phyloP scores from a whole-genome alignment of 2,888 invertebrate species.

The Scotopteryx bipunctaria region DNA sequence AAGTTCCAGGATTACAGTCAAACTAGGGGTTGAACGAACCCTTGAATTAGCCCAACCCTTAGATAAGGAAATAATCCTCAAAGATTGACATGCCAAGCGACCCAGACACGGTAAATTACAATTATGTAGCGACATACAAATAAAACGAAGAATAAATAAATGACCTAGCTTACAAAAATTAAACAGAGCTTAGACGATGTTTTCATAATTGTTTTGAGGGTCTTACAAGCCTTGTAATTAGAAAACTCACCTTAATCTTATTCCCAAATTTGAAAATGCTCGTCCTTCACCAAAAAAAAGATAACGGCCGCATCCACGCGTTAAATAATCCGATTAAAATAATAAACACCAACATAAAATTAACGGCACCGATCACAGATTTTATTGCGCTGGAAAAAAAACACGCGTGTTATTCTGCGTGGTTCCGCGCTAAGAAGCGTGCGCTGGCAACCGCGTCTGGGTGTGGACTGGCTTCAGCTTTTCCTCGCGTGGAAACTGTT shows the following conservation, averaged over 20 bases:
- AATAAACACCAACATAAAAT: slow-evolving; percentile 29
- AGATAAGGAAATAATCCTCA: slow-evolving; percentile 27
- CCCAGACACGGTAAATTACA: background rate
- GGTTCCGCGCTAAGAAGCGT: slow-evolving; percentile 10
- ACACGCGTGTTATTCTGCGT: slow-evolving; percentile 27
- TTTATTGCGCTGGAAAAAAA: slow-evolving; percentile 25
- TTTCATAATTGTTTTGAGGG: background rate
- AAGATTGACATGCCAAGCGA: slow-evolving; percentile 18
- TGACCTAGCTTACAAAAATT: too few species aligned
- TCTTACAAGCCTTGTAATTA: background rate
- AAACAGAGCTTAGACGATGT: background rate
- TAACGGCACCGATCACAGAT: slow-evolving; percentile 23
- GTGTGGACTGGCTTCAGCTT: slow-evolving; percentile 19
- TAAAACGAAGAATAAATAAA: background rate
- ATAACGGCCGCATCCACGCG: slow-evolving; percentile 14
- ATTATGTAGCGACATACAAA: background rate
- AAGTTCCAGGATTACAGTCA: slow-evolving; percentile 10
- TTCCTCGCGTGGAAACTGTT: slow-evolving; percentile 26
- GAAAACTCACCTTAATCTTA: slow-evolving; percentile 12
- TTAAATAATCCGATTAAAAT: slow-evolving; percentile 10
- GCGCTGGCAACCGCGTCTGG: slow-evolving; percentile 3
- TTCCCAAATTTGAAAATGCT: slow-evolving; percentile 15
- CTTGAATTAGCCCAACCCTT: slow-evolving; percentile 16
- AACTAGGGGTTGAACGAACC: slow-evolving; percentile 17
- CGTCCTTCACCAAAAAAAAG: slow-evolving; percentile 19